Percentiles rank a stretch among this genome's conserved stretches.
These are phyloP conservation scores for Oncorhynchus gorbuscha DNA, from an alignment of 2,113 vertebrate genomes.

Conservation along the genomic window DNA sequence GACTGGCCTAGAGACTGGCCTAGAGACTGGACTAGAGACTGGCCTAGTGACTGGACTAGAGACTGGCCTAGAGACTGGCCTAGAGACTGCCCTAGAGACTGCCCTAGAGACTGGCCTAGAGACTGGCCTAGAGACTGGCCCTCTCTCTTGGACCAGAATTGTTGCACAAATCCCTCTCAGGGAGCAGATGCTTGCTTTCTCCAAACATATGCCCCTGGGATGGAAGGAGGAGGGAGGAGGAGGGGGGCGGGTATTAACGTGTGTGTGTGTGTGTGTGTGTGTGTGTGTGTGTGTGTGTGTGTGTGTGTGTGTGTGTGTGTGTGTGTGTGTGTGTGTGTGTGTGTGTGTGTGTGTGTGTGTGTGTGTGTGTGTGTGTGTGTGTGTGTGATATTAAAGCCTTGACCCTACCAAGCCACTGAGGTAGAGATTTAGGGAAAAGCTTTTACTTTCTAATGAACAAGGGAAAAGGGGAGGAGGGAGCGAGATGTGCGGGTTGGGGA, in stretches of 20 bases:
- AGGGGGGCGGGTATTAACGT: slow-evolving; percentile 39
- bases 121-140: slow-evolving; percentile 29
- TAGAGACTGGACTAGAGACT: no score
- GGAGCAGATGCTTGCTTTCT: slow-evolving; percentile 71
- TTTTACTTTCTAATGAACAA: slow-evolving; percentile 52
- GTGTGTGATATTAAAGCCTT: slow-evolving; percentile 22
- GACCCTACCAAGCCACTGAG: slow-evolving; percentile 18
- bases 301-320: background rate
- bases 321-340: background rate
- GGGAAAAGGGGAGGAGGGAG: slow-evolving; percentile 15
- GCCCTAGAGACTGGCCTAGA: slow-evolving; percentile 11
- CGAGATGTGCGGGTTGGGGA: no score
- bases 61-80: no score
- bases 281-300: background rate
- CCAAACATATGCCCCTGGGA: slow-evolving; percentile 69
- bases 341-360: background rate
- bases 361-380: background rate
- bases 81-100: slow-evolving; percentile 10
- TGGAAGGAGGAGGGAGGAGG: slow-evolving; percentile 40
- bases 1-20: no score
- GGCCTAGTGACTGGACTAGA: no score
- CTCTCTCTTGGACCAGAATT: slow-evolving; percentile 46
- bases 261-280: background rate
- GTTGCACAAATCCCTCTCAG: slow-evolving; percentile 64
- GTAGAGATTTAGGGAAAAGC: slow-evolving; percentile 47